These are phyloP conservation scores for Candoia aspera DNA, from an alignment of 2,113 vertebrate genomes.

Conservation along the genomic window DNA sequence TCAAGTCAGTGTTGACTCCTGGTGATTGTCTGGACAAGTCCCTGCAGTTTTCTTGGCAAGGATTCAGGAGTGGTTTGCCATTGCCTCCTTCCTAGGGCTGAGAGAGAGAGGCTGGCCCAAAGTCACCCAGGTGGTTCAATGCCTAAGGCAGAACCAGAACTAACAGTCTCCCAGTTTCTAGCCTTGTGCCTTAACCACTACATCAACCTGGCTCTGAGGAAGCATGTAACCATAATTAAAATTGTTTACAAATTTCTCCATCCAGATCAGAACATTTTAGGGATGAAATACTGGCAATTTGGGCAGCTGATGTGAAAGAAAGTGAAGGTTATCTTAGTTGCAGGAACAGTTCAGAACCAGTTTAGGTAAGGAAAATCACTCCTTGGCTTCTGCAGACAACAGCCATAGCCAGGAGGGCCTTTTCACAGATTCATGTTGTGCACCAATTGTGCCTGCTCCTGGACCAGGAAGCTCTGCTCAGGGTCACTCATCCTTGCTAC, in stretches of 20 bases:
- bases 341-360: neutral
- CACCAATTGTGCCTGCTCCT: neutral
- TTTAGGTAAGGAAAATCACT: neutral
- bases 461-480: neutral
- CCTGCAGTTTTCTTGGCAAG: neutral
- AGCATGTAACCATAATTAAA: neutral
- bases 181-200: neutral
- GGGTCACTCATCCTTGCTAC: neutral
- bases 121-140: neutral
- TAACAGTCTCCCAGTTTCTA: neutral
- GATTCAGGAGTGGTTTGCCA: neutral
- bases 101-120: neutral
- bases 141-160: neutral
- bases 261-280: neutral
- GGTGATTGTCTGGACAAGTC: neutral
- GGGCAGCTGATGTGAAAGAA: neutral
- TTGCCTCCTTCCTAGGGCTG: neutral
- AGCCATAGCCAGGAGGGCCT: neutral
- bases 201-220: neutral
- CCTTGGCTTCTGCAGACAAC: neutral
- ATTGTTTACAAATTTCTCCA: neutral
- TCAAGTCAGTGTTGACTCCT: neutral
- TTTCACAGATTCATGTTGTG: neutral
- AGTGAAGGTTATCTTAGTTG: neutral
- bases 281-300: neutral